Conservation (phyloP, 2,888 invertebrate species). For the Lydus trimaculatus region DNA sequence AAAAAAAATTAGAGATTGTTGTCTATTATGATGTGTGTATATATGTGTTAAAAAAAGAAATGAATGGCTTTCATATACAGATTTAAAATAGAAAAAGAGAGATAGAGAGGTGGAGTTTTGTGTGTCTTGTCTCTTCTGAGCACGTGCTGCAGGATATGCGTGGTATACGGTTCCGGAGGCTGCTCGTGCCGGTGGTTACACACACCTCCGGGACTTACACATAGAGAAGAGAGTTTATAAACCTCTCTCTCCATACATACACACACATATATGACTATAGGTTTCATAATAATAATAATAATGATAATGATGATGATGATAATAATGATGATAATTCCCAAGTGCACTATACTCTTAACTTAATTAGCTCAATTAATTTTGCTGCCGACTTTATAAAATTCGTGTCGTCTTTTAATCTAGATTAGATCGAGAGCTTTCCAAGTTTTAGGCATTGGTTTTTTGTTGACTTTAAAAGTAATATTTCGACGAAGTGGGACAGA, state of each 20-base stretch:
- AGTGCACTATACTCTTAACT: constrained; percentile 39
- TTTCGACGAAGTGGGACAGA: neutral
- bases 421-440: neutral
- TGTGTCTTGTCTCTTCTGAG: constrained; percentile 35
- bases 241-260: constrained; percentile 47
- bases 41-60: neutral
- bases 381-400: neutral
- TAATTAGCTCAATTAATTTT: constrained; percentile 35
- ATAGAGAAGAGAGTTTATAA: constrained; percentile 53
- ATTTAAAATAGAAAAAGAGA: constrained; percentile 14
- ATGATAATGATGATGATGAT: no score
- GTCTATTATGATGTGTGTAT: neutral
- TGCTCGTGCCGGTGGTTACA: constrained; percentile 60
- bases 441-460: neutral
- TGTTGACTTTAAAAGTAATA: neutral
- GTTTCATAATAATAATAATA: constrained; percentile 34
- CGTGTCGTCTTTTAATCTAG: neutral
- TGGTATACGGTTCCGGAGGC: constrained; percentile 60
- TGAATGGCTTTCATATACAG: neutral
- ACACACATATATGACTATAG: constrained; percentile 35
- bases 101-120: neutral
- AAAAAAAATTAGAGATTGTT: neutral
- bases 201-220: constrained; percentile 55
- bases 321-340: constrained; percentile 41
- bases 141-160: constrained; percentile 61